phyloP scores from a whole-genome alignment of 2,113 vertebrate genomes.

The Petaurus breviceps region DNA sequence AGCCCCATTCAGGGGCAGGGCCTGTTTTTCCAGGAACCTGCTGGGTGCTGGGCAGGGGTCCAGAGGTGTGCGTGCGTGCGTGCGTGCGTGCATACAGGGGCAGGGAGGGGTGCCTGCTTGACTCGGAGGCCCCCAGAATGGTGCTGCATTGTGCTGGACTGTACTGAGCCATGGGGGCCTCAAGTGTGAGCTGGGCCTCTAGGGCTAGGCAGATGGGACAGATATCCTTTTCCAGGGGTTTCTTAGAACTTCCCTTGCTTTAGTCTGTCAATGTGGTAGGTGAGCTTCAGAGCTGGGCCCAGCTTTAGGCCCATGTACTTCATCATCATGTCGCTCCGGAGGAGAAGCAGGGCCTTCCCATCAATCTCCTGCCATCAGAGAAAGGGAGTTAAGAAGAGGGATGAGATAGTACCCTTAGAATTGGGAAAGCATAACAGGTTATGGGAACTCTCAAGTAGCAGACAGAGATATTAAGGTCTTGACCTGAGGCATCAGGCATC shows the following conservation, averaged over 20 bases:
- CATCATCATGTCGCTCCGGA: slow-evolving; percentile 92
- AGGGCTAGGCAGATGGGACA: neutral
- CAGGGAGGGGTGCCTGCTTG: neutral
- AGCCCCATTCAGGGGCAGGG: slow-evolving; percentile 65
- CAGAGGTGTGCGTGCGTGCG: neutral
- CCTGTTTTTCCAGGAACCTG: slow-evolving; percentile 76
- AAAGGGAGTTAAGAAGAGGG: neutral
- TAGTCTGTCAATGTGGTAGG: slow-evolving; percentile 97
- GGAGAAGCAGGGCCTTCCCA: slow-evolving; percentile 92
- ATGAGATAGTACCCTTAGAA: neutral
- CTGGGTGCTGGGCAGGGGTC: slow-evolving; percentile 23
- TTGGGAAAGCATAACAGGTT: neutral
- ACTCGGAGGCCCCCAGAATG: neutral
- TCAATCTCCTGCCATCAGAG: slow-evolving; percentile 90
- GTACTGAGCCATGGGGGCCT: neutral
- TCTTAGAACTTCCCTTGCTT: slow-evolving; percentile 92
- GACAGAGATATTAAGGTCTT: neutral
- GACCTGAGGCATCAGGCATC: neutral
- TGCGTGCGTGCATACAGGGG: neutral
- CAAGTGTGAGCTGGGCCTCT: neutral
- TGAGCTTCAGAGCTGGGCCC: slow-evolving; percentile 97
- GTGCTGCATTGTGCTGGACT: neutral
- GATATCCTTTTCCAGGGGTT: neutral
- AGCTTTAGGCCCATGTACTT: slow-evolving; percentile 98
- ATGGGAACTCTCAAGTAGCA: neutral